Conservation (phyloP, 2,797 vertebrate genomes). For the Silurus lanzhouensis region DNA sequence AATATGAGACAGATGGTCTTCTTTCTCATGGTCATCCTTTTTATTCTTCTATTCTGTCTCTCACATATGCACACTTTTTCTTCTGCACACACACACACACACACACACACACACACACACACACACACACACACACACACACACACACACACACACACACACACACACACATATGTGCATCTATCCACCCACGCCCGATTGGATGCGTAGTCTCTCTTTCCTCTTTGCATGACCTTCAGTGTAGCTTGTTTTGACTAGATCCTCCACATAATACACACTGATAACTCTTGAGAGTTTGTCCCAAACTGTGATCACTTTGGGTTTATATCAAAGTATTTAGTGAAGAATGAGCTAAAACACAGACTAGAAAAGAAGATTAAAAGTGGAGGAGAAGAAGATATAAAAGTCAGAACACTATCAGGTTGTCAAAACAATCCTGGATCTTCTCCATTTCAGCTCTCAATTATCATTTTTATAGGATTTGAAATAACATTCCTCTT, state of each 20-base stretch:
- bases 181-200: conserved; percentile 2
- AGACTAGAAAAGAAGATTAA: background rate
- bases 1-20: conserved; percentile 58
- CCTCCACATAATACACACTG: conserved; percentile 5
- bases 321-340: conserved; percentile 14
- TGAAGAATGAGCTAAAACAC: conserved; percentile 18
- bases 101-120: background rate
- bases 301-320: background rate
- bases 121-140: conserved; percentile 18
- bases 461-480: background rate
- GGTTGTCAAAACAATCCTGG: conserved; percentile 17
- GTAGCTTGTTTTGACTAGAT: conserved; percentile 24
- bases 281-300: background rate
- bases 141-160: no score
- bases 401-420: conserved; percentile 5
- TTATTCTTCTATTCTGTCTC: conserved; percentile 24
- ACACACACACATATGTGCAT: conserved; percentile 23
- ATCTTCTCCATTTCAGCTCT: conserved; percentile 1
- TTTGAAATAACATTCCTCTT: background rate
- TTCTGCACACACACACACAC: conserved; percentile 1
- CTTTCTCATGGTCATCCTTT: conserved; percentile 27
- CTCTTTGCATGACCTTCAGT: conserved; percentile 25
- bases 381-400: background rate
- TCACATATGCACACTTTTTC: conserved; percentile 32
- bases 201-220: background rate